A percentile compares a stretch with the other conserved stretches of the same genome.
Evolutionary conservation across 2,113 vertebrate species (phyloP).

Genomic region (Nipponia nippon): DNA sequence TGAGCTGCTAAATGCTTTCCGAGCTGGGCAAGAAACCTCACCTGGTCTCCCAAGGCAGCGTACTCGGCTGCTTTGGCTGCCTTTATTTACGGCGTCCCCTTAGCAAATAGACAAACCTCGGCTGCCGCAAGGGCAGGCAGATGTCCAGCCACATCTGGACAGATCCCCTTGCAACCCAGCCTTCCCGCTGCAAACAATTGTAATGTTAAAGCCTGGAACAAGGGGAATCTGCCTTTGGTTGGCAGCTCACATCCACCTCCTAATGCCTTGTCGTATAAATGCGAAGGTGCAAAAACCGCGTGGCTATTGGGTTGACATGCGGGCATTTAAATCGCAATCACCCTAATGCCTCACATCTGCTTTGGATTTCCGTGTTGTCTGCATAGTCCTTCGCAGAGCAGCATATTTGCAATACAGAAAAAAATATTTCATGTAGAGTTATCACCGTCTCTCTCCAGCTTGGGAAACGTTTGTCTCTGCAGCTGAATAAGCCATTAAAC

Average conservation of each 20-base stretch:
- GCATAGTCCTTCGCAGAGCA: neutral
- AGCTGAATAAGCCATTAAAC: conserved; percentile 10
- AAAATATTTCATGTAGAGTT: neutral
- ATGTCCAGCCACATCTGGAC: neutral
- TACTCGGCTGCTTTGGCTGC: neutral
- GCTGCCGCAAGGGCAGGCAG: neutral
- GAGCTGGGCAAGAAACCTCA: neutral
- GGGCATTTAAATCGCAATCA: neutral
- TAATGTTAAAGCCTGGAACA: neutral
- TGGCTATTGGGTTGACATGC: neutral
- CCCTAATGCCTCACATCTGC: neutral
- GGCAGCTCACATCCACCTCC: neutral
- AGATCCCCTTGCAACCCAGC: too few relatives aligned
- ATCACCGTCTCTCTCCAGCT: neutral
- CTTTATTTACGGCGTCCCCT: neutral
- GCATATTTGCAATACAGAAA: neutral
- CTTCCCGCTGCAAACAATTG: neutral
- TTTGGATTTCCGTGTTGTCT: neutral
- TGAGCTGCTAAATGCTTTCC: neutral
- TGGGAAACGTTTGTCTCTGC: neutral
- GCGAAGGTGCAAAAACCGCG: neutral
- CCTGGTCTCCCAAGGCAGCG: too few relatives aligned
- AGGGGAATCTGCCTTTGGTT: neutral
- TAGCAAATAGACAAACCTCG: neutral
- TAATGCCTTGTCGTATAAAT: neutral